Conservation (phyloP, 2,888 invertebrate species). For the Drosophila cognata region DNA sequence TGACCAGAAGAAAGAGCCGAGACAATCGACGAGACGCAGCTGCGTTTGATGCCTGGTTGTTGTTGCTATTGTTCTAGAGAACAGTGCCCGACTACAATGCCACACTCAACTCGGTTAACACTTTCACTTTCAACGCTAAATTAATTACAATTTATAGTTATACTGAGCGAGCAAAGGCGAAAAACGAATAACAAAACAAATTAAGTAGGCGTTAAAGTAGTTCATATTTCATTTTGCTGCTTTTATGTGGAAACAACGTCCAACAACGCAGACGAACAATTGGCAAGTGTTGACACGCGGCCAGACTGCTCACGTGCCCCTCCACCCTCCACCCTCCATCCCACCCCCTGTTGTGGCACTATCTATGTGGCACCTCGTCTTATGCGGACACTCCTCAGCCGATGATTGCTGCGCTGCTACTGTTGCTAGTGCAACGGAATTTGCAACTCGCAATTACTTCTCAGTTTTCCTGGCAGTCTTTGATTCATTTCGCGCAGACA, state of each 20-base stretch:
- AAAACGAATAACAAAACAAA: constrained; percentile 74
- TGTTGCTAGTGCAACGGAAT: constrained; percentile 24
- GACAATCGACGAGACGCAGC: constrained; percentile 55
- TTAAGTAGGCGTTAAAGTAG: constrained; percentile 85
- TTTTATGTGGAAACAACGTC: constrained; percentile 69
- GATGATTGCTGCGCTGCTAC: constrained; percentile 18
- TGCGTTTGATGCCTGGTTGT: constrained; percentile 60
- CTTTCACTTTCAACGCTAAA: constrained; percentile 79
- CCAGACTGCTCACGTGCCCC: constrained; percentile 7
- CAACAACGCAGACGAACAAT: constrained; percentile 74
- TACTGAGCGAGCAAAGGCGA: constrained; percentile 37
- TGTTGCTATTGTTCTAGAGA: background rate
- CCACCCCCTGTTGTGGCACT: background rate
- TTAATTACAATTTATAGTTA: constrained; percentile 78
- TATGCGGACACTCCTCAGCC: constrained; percentile 44
- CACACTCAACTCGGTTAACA: constrained; percentile 62
- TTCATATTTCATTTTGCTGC: constrained; percentile 82
- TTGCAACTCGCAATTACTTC: constrained; percentile 40
- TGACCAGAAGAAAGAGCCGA: constrained; percentile 3
- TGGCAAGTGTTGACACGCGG: constrained; percentile 76
- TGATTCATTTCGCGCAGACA: constrained; percentile 83
- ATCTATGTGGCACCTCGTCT: constrained; percentile 39
- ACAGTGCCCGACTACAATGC: constrained; percentile 4
- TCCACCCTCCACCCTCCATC: background rate
- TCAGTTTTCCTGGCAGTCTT: constrained; percentile 52